Evolutionary conservation across 2,797 vertebrate species (phyloP), one percentile per base, ranked within the genome.

Genomic region (Serranus cabrilla): DNA sequence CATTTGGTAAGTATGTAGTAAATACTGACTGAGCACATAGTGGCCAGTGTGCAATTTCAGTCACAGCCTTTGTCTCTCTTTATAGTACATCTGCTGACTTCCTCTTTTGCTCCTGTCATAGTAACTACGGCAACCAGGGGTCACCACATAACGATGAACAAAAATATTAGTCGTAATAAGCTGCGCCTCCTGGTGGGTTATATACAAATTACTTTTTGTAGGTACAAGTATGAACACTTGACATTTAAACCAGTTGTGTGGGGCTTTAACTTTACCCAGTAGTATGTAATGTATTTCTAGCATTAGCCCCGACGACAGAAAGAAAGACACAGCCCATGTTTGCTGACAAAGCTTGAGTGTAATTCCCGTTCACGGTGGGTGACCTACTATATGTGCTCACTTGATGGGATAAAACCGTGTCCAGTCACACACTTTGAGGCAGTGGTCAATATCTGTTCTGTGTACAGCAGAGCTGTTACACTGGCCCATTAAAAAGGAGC

Each of bases 401-500:
- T 80, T 77, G 81, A 89, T 87, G 76, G 83, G 76, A 77, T 86
- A 84, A 90, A 90, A 78, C 67, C 43, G 0, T 43, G 76, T 71
- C 67, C 78, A 77, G 81, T 85, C 81, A 78, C 86, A 85, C 79
- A 61, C 67, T 82, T 56, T 50, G 74, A 88, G 61, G 51, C 65
- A 9, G 65, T 68, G 83, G 84, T 92, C 92, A 86, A 92, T 91
- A 92, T 72, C 85, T 52, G 81, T 20, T 80, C 20, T 64, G 77
- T 90, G 81, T 83, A 86, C 80, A 78, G 87, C 84, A 57, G 69
- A 80, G 86, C 85, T 77, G 88, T 87, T 91, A 89, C 84, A 80
- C 75, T 63, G 85, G 76, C 84, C 85, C 82, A 87, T 91, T 90
- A 90, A 90, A 91, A 89, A 78, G 76, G 82, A 87, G 82, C 78